Conservation (phyloP, 2,113 vertebrate species). For the Xiphophorus maculatus region DNA sequence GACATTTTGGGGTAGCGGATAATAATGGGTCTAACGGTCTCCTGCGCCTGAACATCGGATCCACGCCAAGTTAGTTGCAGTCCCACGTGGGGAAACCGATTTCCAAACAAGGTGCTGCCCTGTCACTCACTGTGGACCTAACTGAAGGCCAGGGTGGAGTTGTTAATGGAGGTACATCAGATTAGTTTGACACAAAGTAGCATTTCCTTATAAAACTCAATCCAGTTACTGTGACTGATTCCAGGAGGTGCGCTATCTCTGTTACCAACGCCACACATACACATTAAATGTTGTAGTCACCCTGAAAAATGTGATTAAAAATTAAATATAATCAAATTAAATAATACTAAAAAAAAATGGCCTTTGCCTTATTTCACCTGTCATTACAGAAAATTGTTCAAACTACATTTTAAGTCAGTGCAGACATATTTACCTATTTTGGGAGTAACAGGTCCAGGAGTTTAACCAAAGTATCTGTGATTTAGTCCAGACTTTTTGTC, state of each 20-base stretch:
- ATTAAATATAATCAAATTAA: neutral
- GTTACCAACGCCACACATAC: neutral
- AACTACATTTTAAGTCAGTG: no score
- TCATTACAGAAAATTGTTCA: neutral
- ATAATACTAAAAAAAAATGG: no score
- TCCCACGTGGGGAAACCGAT: slow-evolving; percentile 71
- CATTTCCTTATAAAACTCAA: slow-evolving; percentile 51
- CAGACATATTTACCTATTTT: neutral
- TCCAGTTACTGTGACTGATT: slow-evolving; percentile 48
- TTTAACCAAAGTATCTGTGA: neutral
- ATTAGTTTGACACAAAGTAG: slow-evolving; percentile 57
- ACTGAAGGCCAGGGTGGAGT: slow-evolving; percentile 59
- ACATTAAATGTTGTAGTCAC: neutral
- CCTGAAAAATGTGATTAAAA: neutral
- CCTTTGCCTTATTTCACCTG: neutral
- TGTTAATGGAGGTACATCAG: slow-evolving; percentile 68
- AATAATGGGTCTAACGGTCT: neutral
- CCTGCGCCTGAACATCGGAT: slow-evolving; percentile 19
- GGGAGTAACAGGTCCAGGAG: neutral
- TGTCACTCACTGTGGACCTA: slow-evolving; percentile 43
- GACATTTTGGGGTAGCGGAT: neutral
- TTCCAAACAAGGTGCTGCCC: slow-evolving; percentile 49
- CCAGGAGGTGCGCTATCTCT: slow-evolving; percentile 23
- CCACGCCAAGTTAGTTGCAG: slow-evolving; percentile 43
- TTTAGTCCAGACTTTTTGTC: neutral